Percentiles rank a stretch among this genome's conserved stretches.
Conservation (phyloP, 2,113 vertebrate genomes). For the Syngnathus typhle region DNA sequence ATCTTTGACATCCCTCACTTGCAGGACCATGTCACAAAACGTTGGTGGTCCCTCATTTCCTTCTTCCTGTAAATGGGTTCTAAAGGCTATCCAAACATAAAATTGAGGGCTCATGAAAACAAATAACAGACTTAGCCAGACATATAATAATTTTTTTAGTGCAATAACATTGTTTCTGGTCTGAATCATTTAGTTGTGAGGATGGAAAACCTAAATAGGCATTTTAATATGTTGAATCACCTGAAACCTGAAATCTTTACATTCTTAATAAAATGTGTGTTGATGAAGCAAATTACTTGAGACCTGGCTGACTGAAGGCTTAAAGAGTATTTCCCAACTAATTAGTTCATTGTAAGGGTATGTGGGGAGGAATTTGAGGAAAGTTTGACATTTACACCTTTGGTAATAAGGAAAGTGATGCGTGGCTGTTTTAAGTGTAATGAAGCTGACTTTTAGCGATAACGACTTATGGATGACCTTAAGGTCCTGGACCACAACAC, state of each 20-base stretch:
- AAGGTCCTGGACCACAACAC: slow-evolving; percentile 30
- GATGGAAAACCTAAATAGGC: background rate
- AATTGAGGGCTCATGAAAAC: slow-evolving; percentile 64
- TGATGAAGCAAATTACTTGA: background rate
- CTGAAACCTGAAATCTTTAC: background rate
- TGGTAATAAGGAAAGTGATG: slow-evolving; percentile 29
- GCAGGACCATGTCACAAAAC: slow-evolving; percentile 19
- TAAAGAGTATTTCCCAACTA: slow-evolving; percentile 1
- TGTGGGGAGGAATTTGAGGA: slow-evolving; percentile 7
- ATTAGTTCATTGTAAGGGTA: background rate
- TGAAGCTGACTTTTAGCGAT: slow-evolving; percentile 22
- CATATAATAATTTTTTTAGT: slow-evolving; percentile 41
- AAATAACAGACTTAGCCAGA: slow-evolving; percentile 58
- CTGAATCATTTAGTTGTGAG: slow-evolving; percentile 15
- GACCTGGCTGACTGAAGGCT: background rate
- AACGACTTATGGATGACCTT: slow-evolving; percentile 51
- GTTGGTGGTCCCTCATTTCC: slow-evolving; percentile 67
- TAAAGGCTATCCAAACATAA: slow-evolving; percentile 58
- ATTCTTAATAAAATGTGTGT: background rate
- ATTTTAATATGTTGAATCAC: background rate
- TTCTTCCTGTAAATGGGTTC: slow-evolving; percentile 42
- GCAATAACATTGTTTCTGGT: slow-evolving; percentile 32
- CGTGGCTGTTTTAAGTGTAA: slow-evolving; percentile 24
- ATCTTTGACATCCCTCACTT: slow-evolving; percentile 30
- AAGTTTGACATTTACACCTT: slow-evolving; percentile 25